Percentiles rank a stretch among this genome's conserved stretches.
phyloP scores from a whole-genome alignment of 2,797 vertebrate species.

The Pseudochaenichthys georgianus region DNA sequence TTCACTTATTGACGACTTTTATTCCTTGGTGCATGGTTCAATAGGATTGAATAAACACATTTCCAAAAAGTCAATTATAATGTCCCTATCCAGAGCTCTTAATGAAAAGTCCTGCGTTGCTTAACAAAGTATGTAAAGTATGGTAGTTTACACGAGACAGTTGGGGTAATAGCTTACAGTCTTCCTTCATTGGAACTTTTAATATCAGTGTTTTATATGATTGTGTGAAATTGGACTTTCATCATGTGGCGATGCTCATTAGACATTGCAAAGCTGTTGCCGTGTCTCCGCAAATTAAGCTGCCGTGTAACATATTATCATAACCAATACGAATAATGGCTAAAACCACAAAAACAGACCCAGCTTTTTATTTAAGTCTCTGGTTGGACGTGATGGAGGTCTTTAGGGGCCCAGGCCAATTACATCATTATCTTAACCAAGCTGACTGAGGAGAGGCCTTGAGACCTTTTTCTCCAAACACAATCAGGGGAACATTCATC shows the following conservation, averaged over 20 bases:
- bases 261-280: background rate
- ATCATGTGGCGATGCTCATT: background rate
- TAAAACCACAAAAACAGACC: slow-evolving; percentile 10
- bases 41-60: background rate
- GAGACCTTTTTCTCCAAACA: slow-evolving; percentile 43
- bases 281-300: slow-evolving; percentile 3
- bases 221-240: slow-evolving; percentile 4
- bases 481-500: slow-evolving; percentile 47
- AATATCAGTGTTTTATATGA: background rate
- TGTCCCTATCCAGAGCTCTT: background rate
- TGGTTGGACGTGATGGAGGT: slow-evolving; percentile 41
- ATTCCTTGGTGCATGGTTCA: no score
- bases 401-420: slow-evolving; percentile 58
- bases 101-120: background rate
- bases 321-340: slow-evolving; percentile 34
- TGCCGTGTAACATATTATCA: slow-evolving; percentile 33
- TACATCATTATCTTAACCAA: slow-evolving; percentile 67
- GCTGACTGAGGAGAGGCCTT: slow-evolving; percentile 41
- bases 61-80: background rate
- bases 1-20: background rate
- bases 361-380: background rate
- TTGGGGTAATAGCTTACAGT: background rate
- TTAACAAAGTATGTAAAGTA: background rate
- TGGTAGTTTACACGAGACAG: background rate
- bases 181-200: slow-evolving; percentile 2